Base-by-base conservation (phyloP, 2,113 vertebrate genomes). In the Chascanopsetta lugubris region DNA sequence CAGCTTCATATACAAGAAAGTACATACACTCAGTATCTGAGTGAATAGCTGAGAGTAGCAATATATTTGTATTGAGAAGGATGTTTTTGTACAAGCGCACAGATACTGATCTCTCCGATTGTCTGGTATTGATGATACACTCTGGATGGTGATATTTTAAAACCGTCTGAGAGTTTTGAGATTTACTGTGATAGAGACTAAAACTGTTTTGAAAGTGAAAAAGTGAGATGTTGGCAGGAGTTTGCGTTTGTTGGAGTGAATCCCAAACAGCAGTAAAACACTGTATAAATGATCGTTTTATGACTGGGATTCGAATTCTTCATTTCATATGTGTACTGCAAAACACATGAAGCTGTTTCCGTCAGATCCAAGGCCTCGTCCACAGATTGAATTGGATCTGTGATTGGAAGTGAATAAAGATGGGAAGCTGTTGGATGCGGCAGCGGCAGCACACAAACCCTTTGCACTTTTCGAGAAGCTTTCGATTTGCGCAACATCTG, bases 241-340 rank as follows among this genome's bases (percentile, higher is more conserved):
- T 10, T n/a, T n/a, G n/a, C n/a, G 51, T 43, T 38, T 38, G 24
- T 22, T 78, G 64, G 68, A 73, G 46, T 11, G 15, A 10, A 36
- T 49, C 50, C 71, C 56, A 43, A 82, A 72, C 67, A 29, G 61
- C 75, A 74, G 81, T 76, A 59, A 71, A 79, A 69, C 62, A 22
- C 5, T 54, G 29, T 21, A 63, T 67, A 64, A 82, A 61, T 56
- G 26, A 20, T 59, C 42, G n/a, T 70, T 79, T 69, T 75, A 77
- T 43, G 45, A 56, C 65, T 69, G 26, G n/a, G 47, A 79, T 58
- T 70, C 30, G 40, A 20, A 60, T 51, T 54, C 48, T 72, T 36
- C 61, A 29, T 12, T 48, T 70, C 54, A 25, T 34, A 30, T 27
- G 62, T 26, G 26, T 51, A 38, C 18, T 43, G 64, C 69, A 58